Percentiles rank a stretch among this genome's conserved stretches.
phyloP scores from a whole-genome alignment of 2,797 vertebrate genomes.

The Acridotheres tristis region DNA sequence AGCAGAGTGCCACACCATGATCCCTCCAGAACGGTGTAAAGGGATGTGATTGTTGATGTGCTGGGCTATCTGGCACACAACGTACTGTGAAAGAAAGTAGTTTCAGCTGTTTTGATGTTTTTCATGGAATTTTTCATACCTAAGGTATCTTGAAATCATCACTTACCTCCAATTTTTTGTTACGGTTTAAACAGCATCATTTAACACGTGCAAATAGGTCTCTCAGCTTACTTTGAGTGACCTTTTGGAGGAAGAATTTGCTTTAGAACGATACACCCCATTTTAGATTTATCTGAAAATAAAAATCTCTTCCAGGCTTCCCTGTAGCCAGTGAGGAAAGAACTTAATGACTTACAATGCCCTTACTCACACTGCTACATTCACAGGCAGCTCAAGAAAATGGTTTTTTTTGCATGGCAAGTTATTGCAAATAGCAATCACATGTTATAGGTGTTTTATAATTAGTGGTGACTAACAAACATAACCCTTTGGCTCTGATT shows the following conservation, averaged over 20 bases:
- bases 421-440: neutral
- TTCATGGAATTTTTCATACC: neutral
- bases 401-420: neutral
- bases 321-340: neutral
- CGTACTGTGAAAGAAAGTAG: neutral
- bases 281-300: neutral
- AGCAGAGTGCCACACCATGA: accelerated
- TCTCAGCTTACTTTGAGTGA: neutral
- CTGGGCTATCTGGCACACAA: neutral
- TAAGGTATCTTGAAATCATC: neutral
- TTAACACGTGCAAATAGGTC: neutral
- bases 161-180: neutral
- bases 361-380: neutral
- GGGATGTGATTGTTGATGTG: neutral
- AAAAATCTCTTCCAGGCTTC: neutral
- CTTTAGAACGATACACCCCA: neutral
- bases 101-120: neutral
- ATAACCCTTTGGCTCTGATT: neutral
- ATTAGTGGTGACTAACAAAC: neutral
- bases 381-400: neutral
- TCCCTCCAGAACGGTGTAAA: neutral
- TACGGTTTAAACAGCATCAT: neutral
- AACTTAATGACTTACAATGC: neutral
- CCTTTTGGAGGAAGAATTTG: neutral
- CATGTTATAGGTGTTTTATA: neutral